Base-by-base conservation (phyloP, 2,797 vertebrate species). In the Micromesistius poutassou region DNA sequence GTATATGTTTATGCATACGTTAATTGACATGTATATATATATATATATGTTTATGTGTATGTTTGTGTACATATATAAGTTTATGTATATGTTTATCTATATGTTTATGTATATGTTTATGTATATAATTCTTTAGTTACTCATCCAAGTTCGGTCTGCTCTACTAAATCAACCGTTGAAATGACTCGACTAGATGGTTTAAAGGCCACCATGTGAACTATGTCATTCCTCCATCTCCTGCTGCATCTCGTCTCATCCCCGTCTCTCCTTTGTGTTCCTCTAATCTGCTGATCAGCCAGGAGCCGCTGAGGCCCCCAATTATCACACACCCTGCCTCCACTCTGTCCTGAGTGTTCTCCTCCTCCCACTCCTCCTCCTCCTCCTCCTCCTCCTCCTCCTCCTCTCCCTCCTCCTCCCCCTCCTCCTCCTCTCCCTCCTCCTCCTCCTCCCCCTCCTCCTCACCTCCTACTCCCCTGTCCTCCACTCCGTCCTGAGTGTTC, bases 211-310 rank as follows among this genome's bases (percentile, higher is more conserved):
- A 68, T 9, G 30, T 31, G 9, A 13, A 72, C 6, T 4, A 1
- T 1, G 70, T 30, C 2, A 10, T 30, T 36, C 74, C 25, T 74
- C 74, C 38, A 22, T 74, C 30, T 35, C 22, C 75, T 76, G n/a
- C 74, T 74, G 38, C 40, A 50, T 31, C 42, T 73, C 31, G 30
- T 42, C 50, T 55, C 2, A 50, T 19, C 13, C 46, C 71, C 68
- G 72, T 68, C 75, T 76, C 35, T 28, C 62, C 36, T 70, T 70
- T 76, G 75, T 76, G 28, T 33, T 16, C 55, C n/a, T 14, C 22
- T 75, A 66, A 75, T 75, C 74, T 75, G 3, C 12, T 35, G 22
- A 75, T 75, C 74, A 75, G 9, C 50, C 19, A 75, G 74, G 74
- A 75, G 46, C 74, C 74, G 30, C 30, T 19, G 30, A 30, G 14